Evolutionary conservation across 2,113 vertebrate species (phyloP), one percentile per base, ranked within the genome.

Genomic region (Hypomesus transpacificus): DNA sequence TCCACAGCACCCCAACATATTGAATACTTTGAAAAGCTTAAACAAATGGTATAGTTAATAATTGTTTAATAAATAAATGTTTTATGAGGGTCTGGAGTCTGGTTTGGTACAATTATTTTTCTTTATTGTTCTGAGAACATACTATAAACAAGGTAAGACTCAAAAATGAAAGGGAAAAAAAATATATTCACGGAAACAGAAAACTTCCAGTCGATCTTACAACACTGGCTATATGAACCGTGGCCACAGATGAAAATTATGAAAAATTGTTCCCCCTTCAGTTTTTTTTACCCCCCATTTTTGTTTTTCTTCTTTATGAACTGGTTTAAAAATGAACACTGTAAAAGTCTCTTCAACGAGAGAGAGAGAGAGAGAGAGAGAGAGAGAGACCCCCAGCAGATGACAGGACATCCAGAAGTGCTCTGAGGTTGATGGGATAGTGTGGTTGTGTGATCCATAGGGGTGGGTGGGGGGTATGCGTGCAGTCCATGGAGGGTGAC

Each of bases 121-220:
- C 87, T 89, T 90, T 88, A 68, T 77, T 77, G 61, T 73, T 85
- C 72, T 88, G 81, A 89, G 91, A 87, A 90, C 86, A 80, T 82
- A 81, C 86, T 89, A 91, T 87, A 88, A 91, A 92, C 89, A 89
- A 88, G 66, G 78, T 79, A 82, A 82, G 80, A 89, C 87, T 86
- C 72, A 85, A 84, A 82, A 75, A 71, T 71, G 66, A 3, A 53
- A 66, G 60, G 34, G 70, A 79, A 77, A 69, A 64, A 73, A 83
- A 76, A 34, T 56, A 80, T 65, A 69, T 67, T 77, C 28, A 81
- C 65, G 77, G 78, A 74, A 81, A 86, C 81, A 83, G 80, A 80
- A 65, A 78, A 82, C 75, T 75, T 81, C 82, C 76, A 80, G 68
- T 68, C 82, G 62, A 69, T 71, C 28, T 71, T 77, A 81, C 79